Evolutionary conservation across 2,797 vertebrate species (phyloP), one percentile per base, ranked within the genome.

Genomic region (Sus cebifrons): DNA sequence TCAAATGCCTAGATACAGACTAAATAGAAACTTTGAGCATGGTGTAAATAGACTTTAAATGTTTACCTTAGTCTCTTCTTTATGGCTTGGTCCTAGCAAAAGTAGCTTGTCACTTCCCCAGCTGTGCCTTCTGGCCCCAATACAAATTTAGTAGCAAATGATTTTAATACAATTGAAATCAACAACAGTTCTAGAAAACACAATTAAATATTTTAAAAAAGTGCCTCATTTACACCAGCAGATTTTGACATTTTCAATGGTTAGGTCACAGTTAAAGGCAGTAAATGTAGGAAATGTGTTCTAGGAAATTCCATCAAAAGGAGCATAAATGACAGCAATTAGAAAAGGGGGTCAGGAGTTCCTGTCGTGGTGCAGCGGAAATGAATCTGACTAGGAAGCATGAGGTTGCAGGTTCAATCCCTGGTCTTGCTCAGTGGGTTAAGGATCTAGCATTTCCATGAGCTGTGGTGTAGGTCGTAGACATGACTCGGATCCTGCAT

Each of bases 21-120:
- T 77, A 88, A 96, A 84, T 58, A 84, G 67, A 97, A 96, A 95
- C 14, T 88, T 94, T 92, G 29, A 62, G 17, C 49, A 83, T 91
- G 93, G 89, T 23, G 58, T 95, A 97, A 98, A 96, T 64, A 94
- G 68, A 97, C 83, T 89, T 93, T 95, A 94, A 97, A 14, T 92
- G 20, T 92, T 95, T 73, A 93, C 89, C 10, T 0, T 78, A 93
- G 3, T 0, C 6, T 78, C 40, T 96, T 85, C 23, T 94, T 94
- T 73, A 75, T 82, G 10, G 40, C 32, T 74, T 0, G 16, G 65
- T 60, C 29, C 6, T 23, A 85, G 36, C 20, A 62, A 81, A 90
- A 74, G 8, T 29, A 52, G 8, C 73, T 81, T 75, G 25, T 90
- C 4, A 86, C 6, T 52, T 92, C 40, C 65, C 91, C 20, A 32